Evolutionary conservation across 2,888 invertebrate genomes (phyloP), one percentile per base, ranked within the genome.

Genomic region (Tenodera sinensis): DNA sequence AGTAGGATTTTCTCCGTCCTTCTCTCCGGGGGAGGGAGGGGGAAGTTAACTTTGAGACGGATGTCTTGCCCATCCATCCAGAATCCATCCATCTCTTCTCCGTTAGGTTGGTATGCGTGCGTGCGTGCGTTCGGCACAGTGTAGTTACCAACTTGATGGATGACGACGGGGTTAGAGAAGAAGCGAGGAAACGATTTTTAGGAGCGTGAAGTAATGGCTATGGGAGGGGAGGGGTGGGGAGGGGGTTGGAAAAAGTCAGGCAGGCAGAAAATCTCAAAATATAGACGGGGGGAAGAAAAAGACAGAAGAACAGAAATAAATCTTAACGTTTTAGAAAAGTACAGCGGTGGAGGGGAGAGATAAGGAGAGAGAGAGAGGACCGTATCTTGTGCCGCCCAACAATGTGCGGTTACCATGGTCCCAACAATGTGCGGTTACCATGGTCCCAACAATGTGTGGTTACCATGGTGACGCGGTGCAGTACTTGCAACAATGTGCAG

Each of bases 121-220:
- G 54, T 71, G 54, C 54, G 54, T 71, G 54, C 54, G 54, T 71
- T 71, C 54, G 54, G 54, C 54, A 71, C 4, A 71, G 54, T 20
- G 54, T 71, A 71, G 54, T 71, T 71, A 71, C 54, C 54, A 71
- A 71, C 54, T 71, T 71, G 54, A 71, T 71, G 54, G 54, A 71
- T 71, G 54, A 71, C 54, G 54, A 71, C 54, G 54, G 54, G 54
- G 54, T 15, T 71, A 84, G 20, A 30, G 81, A 25, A 47, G 84
- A 84, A 81, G 88, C 84, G 42, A 88, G 85, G 81, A 88, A 88
- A 88, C 88, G 88, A 88, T 88, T 88, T 88, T 85, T 88, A 83
- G 88, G 84, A 88, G 88, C 88, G 84, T 84, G 88, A 88, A 83
- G 85, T 88, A 88, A 88, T 88, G 85, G 88, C 88, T 34, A n/a